Evolutionary conservation across 2,888 invertebrate genomes (phyloP).

Genomic region (Empis livida): DNA sequence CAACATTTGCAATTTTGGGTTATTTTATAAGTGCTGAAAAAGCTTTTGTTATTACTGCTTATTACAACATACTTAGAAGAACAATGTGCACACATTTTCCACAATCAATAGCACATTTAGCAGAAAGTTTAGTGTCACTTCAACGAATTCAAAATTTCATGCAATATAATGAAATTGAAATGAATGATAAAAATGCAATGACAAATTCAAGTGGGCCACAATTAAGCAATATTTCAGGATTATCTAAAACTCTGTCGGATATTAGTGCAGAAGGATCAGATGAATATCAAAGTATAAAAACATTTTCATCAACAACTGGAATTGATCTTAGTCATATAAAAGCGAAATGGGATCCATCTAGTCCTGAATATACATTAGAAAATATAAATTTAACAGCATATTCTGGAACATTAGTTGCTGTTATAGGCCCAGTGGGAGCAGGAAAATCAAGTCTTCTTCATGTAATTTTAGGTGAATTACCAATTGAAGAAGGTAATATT

Average conservation of each 20-base stretch:
- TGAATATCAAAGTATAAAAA: constrained; percentile 42
- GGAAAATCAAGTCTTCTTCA: constrained; percentile 47
- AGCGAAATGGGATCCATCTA: constrained; percentile 53
- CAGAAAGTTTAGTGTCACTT: constrained; percentile 49
- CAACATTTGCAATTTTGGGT: constrained; percentile 59
- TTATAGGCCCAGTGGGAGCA: constrained; percentile 58
- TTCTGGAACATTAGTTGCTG: constrained; percentile 50
- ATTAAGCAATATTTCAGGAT: constrained; percentile 8
- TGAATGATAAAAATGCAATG: not conserved
- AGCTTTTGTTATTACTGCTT: constrained; percentile 80
- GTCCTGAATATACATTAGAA: constrained; percentile 51
- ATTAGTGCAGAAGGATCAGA: constrained; percentile 19
- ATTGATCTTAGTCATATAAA: constrained; percentile 47
- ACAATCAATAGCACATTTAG: constrained; percentile 53
- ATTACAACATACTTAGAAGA: constrained; percentile 74
- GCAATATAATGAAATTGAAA: constrained; percentile 42
- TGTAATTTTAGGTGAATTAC: constrained; percentile 40
- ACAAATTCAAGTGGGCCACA: constrained; percentile 7
- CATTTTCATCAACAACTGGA: constrained; percentile 35
- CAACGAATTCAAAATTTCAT: constrained; percentile 44
- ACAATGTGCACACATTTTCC: constrained; percentile 85
- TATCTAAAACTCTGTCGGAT: too few relatives aligned
- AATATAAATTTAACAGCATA: constrained; percentile 51
- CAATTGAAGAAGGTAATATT: constrained; percentile 39
- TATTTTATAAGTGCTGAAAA: constrained; percentile 64